These are phyloP conservation scores for Leptinotarsa undecemlineata DNA, from an alignment of 1,140 invertebrate genomes.

Conservation along the genomic window DNA sequence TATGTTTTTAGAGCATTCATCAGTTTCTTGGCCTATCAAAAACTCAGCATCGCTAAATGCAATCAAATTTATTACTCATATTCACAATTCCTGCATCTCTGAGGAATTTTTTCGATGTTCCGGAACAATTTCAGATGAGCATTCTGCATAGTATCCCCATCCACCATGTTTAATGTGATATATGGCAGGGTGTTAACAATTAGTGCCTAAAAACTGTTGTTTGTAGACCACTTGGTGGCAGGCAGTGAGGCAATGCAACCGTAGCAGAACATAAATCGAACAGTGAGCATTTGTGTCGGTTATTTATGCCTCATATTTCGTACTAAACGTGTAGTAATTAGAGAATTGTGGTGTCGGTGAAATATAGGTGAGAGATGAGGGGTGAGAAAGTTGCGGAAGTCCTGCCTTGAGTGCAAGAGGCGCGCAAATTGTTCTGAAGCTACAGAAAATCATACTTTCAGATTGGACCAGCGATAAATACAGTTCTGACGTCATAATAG, in stretches of 20 bases:
- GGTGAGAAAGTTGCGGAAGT: background rate
- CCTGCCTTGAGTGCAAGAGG: background rate
- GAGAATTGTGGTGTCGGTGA: conserved; percentile 55
- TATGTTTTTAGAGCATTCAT: too few relatives aligned
- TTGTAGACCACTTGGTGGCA: conserved; percentile 36
- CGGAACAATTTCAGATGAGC: conserved; percentile 4
- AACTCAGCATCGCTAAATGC: background rate
- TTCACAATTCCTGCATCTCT: background rate
- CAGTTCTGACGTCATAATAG: too few relatives aligned
- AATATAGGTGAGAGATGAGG: conserved; percentile 52
- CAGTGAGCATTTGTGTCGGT: conserved; percentile 52
- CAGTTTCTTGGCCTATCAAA: background rate
- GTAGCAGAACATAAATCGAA: conserved; percentile 50
- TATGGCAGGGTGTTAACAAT: conserved; percentile 44
- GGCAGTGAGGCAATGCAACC: conserved; percentile 42
- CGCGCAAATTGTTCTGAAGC: too few relatives aligned
- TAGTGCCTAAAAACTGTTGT: conserved; percentile 46
- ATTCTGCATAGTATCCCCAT: background rate
- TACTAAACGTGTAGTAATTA: conserved; percentile 55
- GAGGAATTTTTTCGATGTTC: conserved; percentile 6
- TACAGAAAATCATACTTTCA: too few relatives aligned
- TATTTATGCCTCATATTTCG: conserved; percentile 56
- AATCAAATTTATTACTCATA: conserved; percentile 1
- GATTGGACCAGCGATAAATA: too few relatives aligned
- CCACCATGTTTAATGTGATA: conserved; percentile 31